Percentiles rank a stretch among this genome's conserved stretches.
phyloP scores from a whole-genome alignment of 2,797 vertebrate genomes.

The Mormyrops attenuatus region DNA sequence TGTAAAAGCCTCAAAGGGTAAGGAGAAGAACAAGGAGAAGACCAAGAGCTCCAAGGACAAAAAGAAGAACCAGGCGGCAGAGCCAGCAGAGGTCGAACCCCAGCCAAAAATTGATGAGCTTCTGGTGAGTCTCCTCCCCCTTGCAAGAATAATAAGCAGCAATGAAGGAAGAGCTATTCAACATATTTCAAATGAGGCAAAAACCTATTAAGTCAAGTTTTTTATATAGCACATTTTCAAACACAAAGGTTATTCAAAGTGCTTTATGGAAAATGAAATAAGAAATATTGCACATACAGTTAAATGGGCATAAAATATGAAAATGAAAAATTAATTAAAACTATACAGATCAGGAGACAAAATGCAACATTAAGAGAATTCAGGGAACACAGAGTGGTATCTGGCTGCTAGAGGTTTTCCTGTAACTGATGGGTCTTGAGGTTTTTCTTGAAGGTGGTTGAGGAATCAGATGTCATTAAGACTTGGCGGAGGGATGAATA shows the following conservation, averaged over 20 bases:
- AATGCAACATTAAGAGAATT: background rate
- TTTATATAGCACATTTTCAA: background rate
- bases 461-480: background rate
- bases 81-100: slow-evolving; percentile 67
- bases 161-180: background rate
- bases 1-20: slow-evolving; percentile 77
- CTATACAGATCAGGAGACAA: background rate
- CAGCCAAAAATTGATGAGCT: slow-evolving; percentile 85
- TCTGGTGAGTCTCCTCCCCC: slow-evolving; percentile 60
- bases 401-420: background rate
- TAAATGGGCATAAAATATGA: background rate
- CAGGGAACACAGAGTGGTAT: background rate
- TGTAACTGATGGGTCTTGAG: background rate
- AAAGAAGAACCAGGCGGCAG: slow-evolving; percentile 59
- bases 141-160: background rate
- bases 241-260: background rate
- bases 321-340: background rate
- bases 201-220: background rate
- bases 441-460: background rate
- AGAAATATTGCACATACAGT: background rate
- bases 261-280: background rate
- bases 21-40: slow-evolving; percentile 74
- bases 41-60: slow-evolving; percentile 69
- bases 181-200: background rate
- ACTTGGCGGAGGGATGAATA: background rate